Conservation (phyloP, 2,113 vertebrate species). For the Leiothrix lutea region DNA sequence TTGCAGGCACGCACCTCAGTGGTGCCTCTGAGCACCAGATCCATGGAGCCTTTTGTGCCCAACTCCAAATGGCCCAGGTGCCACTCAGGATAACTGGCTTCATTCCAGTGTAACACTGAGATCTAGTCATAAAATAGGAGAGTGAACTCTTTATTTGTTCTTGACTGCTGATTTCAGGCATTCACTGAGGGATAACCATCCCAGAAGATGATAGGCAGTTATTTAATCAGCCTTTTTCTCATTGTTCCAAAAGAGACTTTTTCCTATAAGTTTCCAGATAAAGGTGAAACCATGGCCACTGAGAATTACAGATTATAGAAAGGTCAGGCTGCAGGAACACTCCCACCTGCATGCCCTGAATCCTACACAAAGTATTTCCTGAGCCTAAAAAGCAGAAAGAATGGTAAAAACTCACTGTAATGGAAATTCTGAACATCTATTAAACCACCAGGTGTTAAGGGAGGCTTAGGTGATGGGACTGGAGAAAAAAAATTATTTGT, state of each 20-base stretch:
- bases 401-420: not conserved
- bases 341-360: not conserved
- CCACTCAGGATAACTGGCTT: not conserved
- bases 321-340: not conserved
- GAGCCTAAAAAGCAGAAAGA: not conserved
- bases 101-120: not conserved
- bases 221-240: not conserved
- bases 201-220: not conserved
- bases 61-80: not conserved
- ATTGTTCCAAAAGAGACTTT: not conserved
- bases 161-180: not conserved
- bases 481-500: not conserved
- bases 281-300: not conserved
- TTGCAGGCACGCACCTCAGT: fast-evolving
- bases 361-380: not conserved
- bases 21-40: not conserved
- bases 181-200: not conserved
- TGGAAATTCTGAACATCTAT: not conserved
- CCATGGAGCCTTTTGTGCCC: not conserved
- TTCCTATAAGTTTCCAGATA: not conserved
- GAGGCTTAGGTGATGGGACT: not conserved
- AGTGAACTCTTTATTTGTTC: not conserved
- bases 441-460: not conserved
- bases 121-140: not conserved
- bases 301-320: not conserved